Percentiles rank a stretch among this genome's conserved stretches.
These are phyloP conservation scores for Lasaia peninsularis DNA, from an alignment of 1,140 invertebrate species.

Conservation along the genomic window DNA sequence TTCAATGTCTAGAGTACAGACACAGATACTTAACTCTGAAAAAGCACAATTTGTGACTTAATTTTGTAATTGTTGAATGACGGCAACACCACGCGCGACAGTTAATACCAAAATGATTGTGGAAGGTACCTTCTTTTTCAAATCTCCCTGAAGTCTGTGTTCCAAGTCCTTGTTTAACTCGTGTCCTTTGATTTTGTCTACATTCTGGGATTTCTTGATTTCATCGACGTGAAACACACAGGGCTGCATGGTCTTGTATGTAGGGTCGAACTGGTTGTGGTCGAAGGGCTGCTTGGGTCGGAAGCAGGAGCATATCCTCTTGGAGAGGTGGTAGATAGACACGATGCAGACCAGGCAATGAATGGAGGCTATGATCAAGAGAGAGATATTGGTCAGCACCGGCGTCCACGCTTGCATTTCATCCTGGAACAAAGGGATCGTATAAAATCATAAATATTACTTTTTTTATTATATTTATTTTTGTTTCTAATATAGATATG, in stretches of 20 bases:
- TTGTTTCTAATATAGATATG: too few relatives aligned
- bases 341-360: constrained; percentile 77
- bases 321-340: constrained; percentile 76
- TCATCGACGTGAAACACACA: constrained; percentile 60
- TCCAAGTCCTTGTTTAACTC: constrained; percentile 66
- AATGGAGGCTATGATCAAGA: constrained; percentile 75
- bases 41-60: too few relatives aligned
- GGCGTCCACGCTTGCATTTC: constrained; percentile 75
- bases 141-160: constrained; percentile 56
- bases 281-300: constrained; percentile 65
- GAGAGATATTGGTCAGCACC: constrained; percentile 75
- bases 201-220: constrained; percentile 46
- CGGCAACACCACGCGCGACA: too few relatives aligned
- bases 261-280: constrained; percentile 72
- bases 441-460: too few relatives aligned
- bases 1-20: too few relatives aligned
- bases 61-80: too few relatives aligned
- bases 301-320: constrained; percentile 78
- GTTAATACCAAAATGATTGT: too few relatives aligned
- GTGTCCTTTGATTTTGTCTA: constrained; percentile 44
- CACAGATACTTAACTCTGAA: too few relatives aligned
- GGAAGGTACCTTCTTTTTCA: constrained; percentile 56
- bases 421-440: constrained; percentile 35
- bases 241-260: constrained; percentile 49
- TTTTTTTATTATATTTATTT: too few relatives aligned